Evolutionary conservation across 2,888 invertebrate species (phyloP).

Genomic region (Heterodera filipjevi): DNA sequence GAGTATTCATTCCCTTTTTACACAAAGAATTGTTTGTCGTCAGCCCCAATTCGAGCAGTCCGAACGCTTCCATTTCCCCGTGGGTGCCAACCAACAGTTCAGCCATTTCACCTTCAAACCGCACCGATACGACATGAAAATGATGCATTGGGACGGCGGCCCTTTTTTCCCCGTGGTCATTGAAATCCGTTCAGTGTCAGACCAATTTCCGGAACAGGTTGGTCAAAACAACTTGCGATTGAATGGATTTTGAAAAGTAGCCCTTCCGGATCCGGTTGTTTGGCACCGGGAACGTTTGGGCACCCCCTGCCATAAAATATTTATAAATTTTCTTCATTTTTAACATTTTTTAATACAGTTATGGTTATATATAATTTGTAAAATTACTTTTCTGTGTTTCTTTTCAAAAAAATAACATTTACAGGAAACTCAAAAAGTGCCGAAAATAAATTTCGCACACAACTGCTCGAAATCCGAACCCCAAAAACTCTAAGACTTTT

Average conservation of each 20-base stretch:
- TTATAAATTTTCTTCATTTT: too few relatives aligned
- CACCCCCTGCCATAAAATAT: too few relatives aligned
- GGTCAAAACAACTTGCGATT: neutral
- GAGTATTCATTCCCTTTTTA: neutral
- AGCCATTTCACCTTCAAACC: conserved; percentile 88
- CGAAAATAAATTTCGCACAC: too few relatives aligned
- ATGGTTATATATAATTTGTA: too few relatives aligned
- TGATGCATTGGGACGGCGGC: conserved; percentile 52
- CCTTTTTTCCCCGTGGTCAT: conserved; percentile 60
- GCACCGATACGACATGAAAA: conserved; percentile 61
- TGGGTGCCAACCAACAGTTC: conserved; percentile 92
- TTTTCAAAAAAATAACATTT: too few relatives aligned
- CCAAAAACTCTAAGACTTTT: too few relatives aligned
- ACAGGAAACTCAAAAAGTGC: too few relatives aligned
- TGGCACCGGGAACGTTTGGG: too few relatives aligned
- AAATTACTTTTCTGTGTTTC: too few relatives aligned
- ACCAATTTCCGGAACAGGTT: conserved; percentile 44
- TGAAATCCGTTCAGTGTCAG: conserved; percentile 51
- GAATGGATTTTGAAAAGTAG: neutral
- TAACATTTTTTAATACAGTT: too few relatives aligned
- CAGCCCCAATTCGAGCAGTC: conserved; percentile 69
- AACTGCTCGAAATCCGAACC: too few relatives aligned
- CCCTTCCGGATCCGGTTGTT: too few relatives aligned
- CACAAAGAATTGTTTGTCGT: conserved; percentile 23
- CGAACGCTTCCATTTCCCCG: conserved; percentile 89